A percentile compares a stretch with the other conserved stretches of the same genome.
Conservation (phyloP, 2,888 invertebrate genomes). For the Agapostemon virescens region DNA sequence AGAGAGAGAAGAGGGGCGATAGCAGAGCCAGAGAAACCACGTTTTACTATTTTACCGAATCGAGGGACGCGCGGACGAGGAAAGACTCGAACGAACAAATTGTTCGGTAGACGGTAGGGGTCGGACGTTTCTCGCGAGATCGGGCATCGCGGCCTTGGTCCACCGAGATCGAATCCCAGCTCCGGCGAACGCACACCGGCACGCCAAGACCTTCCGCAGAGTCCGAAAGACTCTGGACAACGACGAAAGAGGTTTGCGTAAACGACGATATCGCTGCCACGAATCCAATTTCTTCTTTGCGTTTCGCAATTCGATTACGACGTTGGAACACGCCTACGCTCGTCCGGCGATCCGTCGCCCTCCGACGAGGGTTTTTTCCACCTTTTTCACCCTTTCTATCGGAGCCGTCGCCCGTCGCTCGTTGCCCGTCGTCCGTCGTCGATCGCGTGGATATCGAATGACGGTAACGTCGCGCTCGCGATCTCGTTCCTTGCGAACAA, state of each 20-base stretch:
- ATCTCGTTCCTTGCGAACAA: constrained; percentile 16
- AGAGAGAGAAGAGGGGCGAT: constrained; percentile 16
- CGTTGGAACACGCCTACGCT: not conserved
- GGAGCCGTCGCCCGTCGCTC: not conserved
- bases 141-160: too few species aligned
- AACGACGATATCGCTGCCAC: constrained; percentile 15
- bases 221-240: not conserved
- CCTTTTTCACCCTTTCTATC: not conserved
- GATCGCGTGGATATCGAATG: constrained; percentile 9
- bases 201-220: not conserved
- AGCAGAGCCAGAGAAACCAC: constrained; percentile 16
- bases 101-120: constrained; percentile 4
- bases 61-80: constrained; percentile 32
- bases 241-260: not conserved
- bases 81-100: constrained; percentile 14
- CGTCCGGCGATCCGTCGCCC: not conserved
- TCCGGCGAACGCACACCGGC: not conserved
- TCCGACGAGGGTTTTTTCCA: not conserved
- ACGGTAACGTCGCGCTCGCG: not conserved
- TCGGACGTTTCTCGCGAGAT: not conserved
- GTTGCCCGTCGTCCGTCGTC: not conserved
- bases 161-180: not conserved
- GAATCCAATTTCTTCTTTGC: constrained; percentile 1
- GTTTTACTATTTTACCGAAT: constrained; percentile 21
- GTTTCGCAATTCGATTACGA: constrained; percentile 8